Conservation (phyloP, 2,888 invertebrate genomes). For the Tortrix viridana region DNA sequence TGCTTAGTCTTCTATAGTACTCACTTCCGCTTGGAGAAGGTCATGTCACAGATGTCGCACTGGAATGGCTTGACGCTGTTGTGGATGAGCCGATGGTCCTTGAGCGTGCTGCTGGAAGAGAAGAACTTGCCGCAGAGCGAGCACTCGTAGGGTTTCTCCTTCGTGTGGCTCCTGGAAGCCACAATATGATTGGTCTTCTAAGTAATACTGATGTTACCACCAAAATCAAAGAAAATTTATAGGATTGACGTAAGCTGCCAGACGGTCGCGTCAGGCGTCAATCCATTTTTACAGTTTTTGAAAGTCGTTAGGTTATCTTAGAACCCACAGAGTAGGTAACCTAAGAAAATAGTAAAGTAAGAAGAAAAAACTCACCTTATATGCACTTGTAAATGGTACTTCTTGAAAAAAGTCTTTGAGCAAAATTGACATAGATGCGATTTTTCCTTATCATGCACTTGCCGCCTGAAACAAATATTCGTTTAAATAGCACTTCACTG, state of each 20-base stretch:
- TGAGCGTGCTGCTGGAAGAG: conserved; percentile 53
- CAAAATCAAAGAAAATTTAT: no score
- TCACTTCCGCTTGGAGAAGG: conserved; percentile 60
- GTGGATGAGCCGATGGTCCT: conserved; percentile 64
- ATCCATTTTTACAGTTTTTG: no score
- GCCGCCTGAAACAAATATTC: conserved; percentile 57
- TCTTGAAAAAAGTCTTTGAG: conserved; percentile 77
- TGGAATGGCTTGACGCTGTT: conserved; percentile 50
- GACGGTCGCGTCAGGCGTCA: no score
- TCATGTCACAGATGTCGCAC: conserved; percentile 64
- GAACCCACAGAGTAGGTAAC: no score
- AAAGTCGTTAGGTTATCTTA: no score
- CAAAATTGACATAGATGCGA: conserved; percentile 75
- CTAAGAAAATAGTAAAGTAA: no score
- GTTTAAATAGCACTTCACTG: conserved; percentile 37
- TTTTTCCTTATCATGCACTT: conserved; percentile 74
- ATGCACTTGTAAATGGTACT: conserved; percentile 69
- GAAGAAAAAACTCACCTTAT: conserved; percentile 56
- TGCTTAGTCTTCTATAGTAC: no score
- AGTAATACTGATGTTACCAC: no score
- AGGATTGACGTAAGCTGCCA: no score
- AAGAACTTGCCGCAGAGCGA: conserved; percentile 66
- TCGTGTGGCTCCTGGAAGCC: conserved; percentile 65
- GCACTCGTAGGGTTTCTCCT: conserved; percentile 71
- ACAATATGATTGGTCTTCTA: no score